Base-by-base conservation (phyloP, 1,140 invertebrate genomes). In the Asbolus verrucosus region DNA sequence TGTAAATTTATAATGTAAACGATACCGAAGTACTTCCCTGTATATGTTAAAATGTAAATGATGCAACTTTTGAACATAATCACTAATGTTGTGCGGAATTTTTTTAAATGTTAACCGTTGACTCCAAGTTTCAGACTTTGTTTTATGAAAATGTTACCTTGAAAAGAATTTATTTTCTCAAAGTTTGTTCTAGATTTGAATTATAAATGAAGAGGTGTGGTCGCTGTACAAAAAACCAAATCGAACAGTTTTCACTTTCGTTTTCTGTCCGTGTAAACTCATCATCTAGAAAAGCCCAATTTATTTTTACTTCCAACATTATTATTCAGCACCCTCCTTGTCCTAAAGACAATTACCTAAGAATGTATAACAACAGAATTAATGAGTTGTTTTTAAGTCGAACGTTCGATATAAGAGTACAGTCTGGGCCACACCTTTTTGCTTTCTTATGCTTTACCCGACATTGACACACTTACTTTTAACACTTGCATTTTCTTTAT, bases 391-490 rank as follows among this genome's bases (percentile, higher is more conserved):
- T 36, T 19, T 62, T 15, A 62, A 62, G n/a, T 18, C 18, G 24
- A 62, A 62, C 16, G 36, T 39, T 54, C 46, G 46, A 62, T 62
- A 13, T 62, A 38, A 31, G n/a, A n/a, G 59, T 62, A 62, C 36
- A 65, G 62, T 24, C 36, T 62, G 38, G 11, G 39, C 62, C 62
- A 65, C 62, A 46, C 62, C 62, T 65, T 39, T n/a, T 65, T 16
- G 31, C 62, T 65, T 65, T 65, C 62, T 65, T 65, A 43, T 27
- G 31, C 27, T 27, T 65, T 65, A 65, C 36, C 24, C 62, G 62
- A 65, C 62, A 65, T 65, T 65, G 62, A 65, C 62, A 65, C 13
- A 65, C 33, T 63, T 63, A 39, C 15, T 65, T 36, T 61, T 24
- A 61, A 61, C 24, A 61, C 54, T 62, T 41, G 61, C 21, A 63